Conservation (phyloP, 2,888 invertebrate genomes). For the Ophioninae sp. region DNA sequence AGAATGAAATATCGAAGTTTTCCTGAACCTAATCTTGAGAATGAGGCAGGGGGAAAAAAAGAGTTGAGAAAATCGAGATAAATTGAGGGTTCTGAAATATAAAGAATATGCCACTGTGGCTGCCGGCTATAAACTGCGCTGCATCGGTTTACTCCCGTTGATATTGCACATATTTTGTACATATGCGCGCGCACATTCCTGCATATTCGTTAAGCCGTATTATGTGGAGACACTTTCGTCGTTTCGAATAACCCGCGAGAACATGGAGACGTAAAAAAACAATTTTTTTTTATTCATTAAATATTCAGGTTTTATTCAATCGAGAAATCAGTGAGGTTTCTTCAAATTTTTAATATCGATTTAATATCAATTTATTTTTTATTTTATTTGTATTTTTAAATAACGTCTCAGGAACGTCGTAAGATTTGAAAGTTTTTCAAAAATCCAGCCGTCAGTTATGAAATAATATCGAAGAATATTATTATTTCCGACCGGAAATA, state of each 20-base stretch:
- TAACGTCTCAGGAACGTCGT: too few species aligned
- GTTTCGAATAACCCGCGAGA: too few species aligned
- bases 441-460: too few species aligned
- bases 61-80: slow-evolving; percentile 13
- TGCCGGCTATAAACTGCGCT: slow-evolving; percentile 27
- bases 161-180: neutral
- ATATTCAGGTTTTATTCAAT: too few species aligned
- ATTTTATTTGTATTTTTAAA: neutral
- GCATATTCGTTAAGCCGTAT: neutral
- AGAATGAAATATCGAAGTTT: slow-evolving; percentile 2
- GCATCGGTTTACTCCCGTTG: slow-evolving; percentile 7
- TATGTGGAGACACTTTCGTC: too few species aligned
- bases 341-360: too few species aligned
- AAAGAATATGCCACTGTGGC: slow-evolving; percentile 12
- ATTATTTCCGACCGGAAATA: too few species aligned
- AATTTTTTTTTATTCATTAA: too few species aligned
- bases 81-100: slow-evolving; percentile 16
- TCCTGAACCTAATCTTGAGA: neutral
- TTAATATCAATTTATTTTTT: neutral
- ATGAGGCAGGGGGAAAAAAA: slow-evolving; percentile 4
- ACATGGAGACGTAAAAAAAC: too few species aligned
- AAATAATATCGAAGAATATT: too few species aligned
- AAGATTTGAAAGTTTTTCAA: too few species aligned
- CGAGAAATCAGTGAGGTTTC: too few species aligned
- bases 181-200: neutral